phyloP scores from a whole-genome alignment of 2,888 invertebrate genomes.

The Leptogaster cylindrica region DNA sequence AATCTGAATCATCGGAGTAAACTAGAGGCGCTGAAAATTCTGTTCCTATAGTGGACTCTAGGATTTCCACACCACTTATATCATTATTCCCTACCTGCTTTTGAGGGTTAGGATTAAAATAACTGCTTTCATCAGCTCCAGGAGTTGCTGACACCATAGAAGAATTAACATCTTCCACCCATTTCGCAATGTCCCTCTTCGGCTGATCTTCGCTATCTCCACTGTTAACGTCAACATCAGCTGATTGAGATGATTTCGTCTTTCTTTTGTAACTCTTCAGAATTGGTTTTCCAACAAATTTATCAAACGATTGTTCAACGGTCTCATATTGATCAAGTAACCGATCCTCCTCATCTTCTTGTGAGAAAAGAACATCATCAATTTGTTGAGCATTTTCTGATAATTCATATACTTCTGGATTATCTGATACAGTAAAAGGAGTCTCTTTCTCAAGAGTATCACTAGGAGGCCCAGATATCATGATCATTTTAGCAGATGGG shows the following conservation, averaged over 20 bases:
- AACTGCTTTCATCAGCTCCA: not conserved
- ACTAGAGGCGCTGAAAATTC: not conserved
- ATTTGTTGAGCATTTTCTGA: slow-evolving; percentile 51
- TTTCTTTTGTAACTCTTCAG: slow-evolving; percentile 48
- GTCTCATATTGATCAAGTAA: too few species aligned
- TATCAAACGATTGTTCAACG: slow-evolving; percentile 52
- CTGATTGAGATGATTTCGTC: slow-evolving; percentile 27
- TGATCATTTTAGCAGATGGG: slow-evolving; percentile 55
- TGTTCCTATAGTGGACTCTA: not conserved
- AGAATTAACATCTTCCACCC: not conserved
- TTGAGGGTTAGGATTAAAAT: too few species aligned
- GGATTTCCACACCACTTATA: not conserved
- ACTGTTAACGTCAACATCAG: slow-evolving; percentile 46
- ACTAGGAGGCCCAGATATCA: slow-evolving; percentile 57
- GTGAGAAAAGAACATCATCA: slow-evolving; percentile 55
- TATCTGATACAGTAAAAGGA: slow-evolving; percentile 49
- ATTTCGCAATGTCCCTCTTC: slow-evolving; percentile 45
- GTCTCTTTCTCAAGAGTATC: slow-evolving; percentile 52
- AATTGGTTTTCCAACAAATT: slow-evolving; percentile 50
- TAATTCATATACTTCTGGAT: slow-evolving; percentile 54
- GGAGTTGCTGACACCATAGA: not conserved
- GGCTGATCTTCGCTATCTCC: slow-evolving; percentile 49
- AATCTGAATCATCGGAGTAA: not conserved
- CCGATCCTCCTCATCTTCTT: too few species aligned
- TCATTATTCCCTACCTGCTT: not conserved